Evolutionary conservation across 2,888 invertebrate species (phyloP), one percentile per base, ranked within the genome.

Genomic region (Mythimna albipuncta): DNA sequence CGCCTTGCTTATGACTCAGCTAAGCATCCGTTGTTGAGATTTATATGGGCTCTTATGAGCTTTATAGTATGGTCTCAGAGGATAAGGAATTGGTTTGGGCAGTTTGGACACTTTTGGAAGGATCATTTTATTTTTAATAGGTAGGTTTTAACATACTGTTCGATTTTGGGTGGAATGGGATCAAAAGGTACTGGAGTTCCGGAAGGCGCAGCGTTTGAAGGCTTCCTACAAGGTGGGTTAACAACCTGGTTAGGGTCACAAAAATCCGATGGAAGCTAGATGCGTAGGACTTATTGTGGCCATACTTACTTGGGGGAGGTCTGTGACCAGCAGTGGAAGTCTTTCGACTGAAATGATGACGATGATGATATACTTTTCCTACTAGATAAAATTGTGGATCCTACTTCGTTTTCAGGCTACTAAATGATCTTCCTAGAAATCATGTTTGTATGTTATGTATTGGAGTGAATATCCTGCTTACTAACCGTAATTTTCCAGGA

Each of bases 1-100:
- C 75, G 76, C 69, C 52, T 75, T 61, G 64, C 64, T 32, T 74
- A 82, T 86, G 86, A 84, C 61, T 86, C 85, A 85, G 68, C 62
- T 59, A 59, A 68, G 69, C 77, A 65, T 80, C 70, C 70, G 76
- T 58, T 77, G 62, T 59, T 13, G 32, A 70, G 79, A 81, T 79
- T 72, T 72, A 67, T 74, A 68, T 52, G 66, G 59, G 50, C 21
- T 64, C 74, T 32, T 32, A 26, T 64, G 62, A 4, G 57, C 44
- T 50, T 52, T 55, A 63, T 32, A 55, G 44, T 58, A 55, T 26
- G 26, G 26, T 26, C 26, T 65, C 50, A 6, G 13, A 19, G 11
- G 6, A 32, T 50, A 21, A 16, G 35, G n/a, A 10, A 59, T 61
- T n/a, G 10, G 32, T n/a, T 68, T 13, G 11, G 55, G 4, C 21